Percentiles rank a stretch among this genome's conserved stretches.
Evolutionary conservation across 2,888 invertebrate genomes (phyloP).

Genomic region (Eristalis intricaria): DNA sequence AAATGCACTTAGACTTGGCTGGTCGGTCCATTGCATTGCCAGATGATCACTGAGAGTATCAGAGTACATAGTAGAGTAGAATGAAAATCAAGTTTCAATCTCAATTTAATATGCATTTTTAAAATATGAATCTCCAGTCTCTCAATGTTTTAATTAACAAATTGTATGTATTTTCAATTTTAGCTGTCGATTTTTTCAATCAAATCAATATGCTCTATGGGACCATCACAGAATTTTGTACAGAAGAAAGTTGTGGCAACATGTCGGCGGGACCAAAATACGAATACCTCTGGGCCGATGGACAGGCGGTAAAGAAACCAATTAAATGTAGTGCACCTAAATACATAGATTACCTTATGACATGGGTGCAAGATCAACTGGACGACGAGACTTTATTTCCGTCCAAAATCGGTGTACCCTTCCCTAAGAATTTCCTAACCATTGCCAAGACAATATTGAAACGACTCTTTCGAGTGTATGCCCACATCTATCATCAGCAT

Average conservation of each 20-base stretch:
- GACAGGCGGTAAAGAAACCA: conserved; percentile 98
- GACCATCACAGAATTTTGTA: conserved; percentile 99
- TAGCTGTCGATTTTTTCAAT: conserved; percentile 99
- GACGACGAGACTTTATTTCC: conserved; percentile 99
- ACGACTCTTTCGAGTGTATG: conserved; percentile 98
- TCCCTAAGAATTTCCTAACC: conserved; percentile 97
- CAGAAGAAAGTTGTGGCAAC: conserved; percentile 97
- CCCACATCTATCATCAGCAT: conserved; percentile 99
- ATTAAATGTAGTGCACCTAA: conserved; percentile 99
- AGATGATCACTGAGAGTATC: too few relatives aligned
- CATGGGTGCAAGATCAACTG: conserved; percentile 99
- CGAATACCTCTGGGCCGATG: conserved; percentile 99
- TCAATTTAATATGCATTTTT: neutral
- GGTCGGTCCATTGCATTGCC: too few relatives aligned
- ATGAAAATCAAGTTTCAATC: too few relatives aligned
- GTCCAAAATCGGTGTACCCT: conserved; percentile 99
- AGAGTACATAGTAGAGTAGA: too few relatives aligned
- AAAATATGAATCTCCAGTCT: neutral
- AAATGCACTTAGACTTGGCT: too few relatives aligned
- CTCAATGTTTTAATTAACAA: neutral
- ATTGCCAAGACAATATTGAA: conserved; percentile 99
- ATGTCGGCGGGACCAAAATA: conserved; percentile 99
- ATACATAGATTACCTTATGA: conserved; percentile 99
- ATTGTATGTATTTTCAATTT: neutral
- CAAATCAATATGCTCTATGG: conserved; percentile 99